A percentile compares a stretch with the other conserved stretches of the same genome.
phyloP scores from a whole-genome alignment of 2,113 vertebrate genomes.

The Neogobius melanostomus region DNA sequence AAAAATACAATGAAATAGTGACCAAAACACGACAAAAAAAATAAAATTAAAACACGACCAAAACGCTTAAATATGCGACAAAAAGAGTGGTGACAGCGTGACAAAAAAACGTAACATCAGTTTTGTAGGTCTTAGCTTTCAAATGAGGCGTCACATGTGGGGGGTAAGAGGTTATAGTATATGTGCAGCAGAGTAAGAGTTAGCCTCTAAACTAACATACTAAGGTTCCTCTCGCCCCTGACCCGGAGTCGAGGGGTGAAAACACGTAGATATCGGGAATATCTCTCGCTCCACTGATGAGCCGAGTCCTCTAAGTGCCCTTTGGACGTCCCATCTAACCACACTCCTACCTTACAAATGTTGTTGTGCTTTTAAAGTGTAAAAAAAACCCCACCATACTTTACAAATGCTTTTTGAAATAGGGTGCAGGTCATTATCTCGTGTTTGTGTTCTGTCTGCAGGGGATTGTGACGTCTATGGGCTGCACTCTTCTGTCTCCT shows the following conservation, averaged over 20 bases:
- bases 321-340: conserved; percentile 50
- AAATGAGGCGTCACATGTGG: too few relatives aligned
- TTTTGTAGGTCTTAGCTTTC: too few relatives aligned
- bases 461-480: conserved; percentile 86
- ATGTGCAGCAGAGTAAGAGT: background rate
- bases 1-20: too few relatives aligned
- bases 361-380: background rate
- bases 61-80: too few relatives aligned
- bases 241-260: conserved; percentile 59
- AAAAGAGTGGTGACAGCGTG: too few relatives aligned
- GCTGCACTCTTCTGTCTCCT: conserved; percentile 84
- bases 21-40: too few relatives aligned
- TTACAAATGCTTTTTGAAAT: conserved; percentile 9
- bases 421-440: background rate
- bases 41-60: too few relatives aligned
- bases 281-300: conserved; percentile 71
- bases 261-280: conserved; percentile 58
- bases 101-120: too few relatives aligned
- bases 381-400: too few relatives aligned
- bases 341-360: conserved; percentile 9
- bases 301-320: conserved; percentile 30
- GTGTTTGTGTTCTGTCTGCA: conserved; percentile 51
- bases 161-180: too few relatives aligned
- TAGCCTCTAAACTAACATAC: conserved; percentile 27
- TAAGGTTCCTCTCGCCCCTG: conserved; percentile 38